Base-by-base conservation (phyloP, 2,888 invertebrate genomes). In the Deladenus siricidicola region DNA sequence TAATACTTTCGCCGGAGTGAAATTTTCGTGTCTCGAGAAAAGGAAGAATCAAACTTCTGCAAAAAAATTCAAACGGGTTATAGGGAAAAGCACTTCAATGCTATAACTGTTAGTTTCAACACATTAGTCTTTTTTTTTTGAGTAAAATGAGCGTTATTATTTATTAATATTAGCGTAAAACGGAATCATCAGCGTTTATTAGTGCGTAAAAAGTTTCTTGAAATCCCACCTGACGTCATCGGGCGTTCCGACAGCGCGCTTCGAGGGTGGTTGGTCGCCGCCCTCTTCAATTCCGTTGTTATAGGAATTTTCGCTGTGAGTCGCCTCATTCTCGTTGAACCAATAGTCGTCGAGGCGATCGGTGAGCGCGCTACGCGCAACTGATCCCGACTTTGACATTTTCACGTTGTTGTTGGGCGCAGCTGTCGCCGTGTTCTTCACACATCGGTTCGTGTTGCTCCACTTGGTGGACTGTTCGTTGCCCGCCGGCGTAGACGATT, bases 211-310 rank as follows among this genome's bases (percentile, higher is more conserved):
- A n/a, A n/a, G n/a, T n/a, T n/a, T n/a, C n/a, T n/a, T n/a, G n/a
- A n/a, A n/a, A 10, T 34, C 6, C 39, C 14, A 65, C 60, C 60
- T 55, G 4, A 65, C 39, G 39, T 65, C 65, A n/a, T 60, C 65
- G 24, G 65, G 64, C 10, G 42, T 39, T 17, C 21, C 48, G 8
- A 58, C 72, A 72, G 72, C 63, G 43, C 73, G 70, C 63, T 74
- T 73, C 60, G 73, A 72, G 17, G 73, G 73, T 8, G 74, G 72
- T 19, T 71, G 70, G 42, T 62, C 65, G 29, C 66, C 64, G 26
- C 67, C 60, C 1, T 66, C 67, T 51, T 57, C 67, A 39, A 61
- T 64, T 26, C 66, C 64, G 24, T 67, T 60, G 28, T 72, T 68
- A 50, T 61, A 58, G 59, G 63, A 66, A 34, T 66, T 59, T n/a